Evolutionary conservation across 2,797 vertebrate species (phyloP).

Genomic region (Glossophaga mutica): DNA sequence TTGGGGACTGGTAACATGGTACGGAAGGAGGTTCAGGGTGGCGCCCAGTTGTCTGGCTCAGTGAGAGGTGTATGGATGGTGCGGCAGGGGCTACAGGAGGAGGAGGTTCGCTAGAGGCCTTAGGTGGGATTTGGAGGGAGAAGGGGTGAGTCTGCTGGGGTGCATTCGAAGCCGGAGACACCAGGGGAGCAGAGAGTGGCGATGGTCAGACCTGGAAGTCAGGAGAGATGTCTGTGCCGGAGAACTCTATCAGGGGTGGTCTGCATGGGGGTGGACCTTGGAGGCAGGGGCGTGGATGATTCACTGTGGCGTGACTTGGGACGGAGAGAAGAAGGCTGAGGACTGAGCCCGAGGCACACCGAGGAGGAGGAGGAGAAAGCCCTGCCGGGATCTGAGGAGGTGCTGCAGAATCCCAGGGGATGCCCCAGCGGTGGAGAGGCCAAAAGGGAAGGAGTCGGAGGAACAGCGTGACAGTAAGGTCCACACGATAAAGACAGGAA

Average conservation of each 20-base stretch:
- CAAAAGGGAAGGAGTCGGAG: background rate
- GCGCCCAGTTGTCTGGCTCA: background rate
- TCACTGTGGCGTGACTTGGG: background rate
- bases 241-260: background rate
- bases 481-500: background rate
- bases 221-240: background rate
- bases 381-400: background rate
- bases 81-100: background rate
- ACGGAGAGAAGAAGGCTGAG: background rate
- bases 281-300: background rate
- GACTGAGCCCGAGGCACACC: background rate
- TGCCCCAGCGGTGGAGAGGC: background rate
- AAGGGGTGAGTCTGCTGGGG: background rate
- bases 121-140: background rate
- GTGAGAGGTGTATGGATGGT: background rate
- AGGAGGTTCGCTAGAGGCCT: background rate
- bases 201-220: background rate
- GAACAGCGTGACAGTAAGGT: background rate
- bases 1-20: background rate
- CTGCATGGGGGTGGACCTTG: no score
- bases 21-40: background rate
- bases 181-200: background rate
- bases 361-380: background rate
- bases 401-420: rapidly evolving
- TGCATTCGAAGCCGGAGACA: background rate